Evolutionary conservation across 2,888 invertebrate genomes (phyloP).

Genomic region (Cepaea hortensis): DNA sequence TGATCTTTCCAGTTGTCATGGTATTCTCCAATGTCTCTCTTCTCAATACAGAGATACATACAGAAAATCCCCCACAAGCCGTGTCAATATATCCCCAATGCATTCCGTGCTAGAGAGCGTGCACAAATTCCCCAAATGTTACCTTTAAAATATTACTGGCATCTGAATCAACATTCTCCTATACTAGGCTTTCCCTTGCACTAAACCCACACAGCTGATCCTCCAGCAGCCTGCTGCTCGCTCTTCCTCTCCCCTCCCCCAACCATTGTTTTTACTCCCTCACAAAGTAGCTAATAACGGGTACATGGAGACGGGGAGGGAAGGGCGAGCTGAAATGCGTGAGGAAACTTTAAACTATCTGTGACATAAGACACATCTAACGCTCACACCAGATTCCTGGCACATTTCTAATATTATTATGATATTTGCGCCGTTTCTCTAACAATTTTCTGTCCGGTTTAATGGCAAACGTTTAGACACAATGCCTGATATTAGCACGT

Average conservation of each 20-base stretch:
- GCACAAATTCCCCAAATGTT: too few relatives aligned
- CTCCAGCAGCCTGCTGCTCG: background rate
- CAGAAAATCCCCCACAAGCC: too few relatives aligned
- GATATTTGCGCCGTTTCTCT: slow-evolving; percentile 23
- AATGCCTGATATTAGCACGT: background rate
- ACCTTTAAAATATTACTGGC: slow-evolving; percentile 1
- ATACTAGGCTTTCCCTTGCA: background rate
- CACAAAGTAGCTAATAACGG: too few relatives aligned
- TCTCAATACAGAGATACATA: too few relatives aligned
- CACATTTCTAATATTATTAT: slow-evolving; percentile 43
- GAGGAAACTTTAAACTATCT: slow-evolving; percentile 2
- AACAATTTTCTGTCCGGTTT: background rate
- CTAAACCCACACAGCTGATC: background rate
- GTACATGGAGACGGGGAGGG: background rate
- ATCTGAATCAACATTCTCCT: slow-evolving; percentile 15
- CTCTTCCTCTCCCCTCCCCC: background rate
- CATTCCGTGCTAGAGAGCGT: too few relatives aligned
- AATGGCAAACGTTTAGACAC: slow-evolving; percentile 8
- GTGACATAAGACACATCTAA: slow-evolving; percentile 24
- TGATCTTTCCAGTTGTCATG: too few relatives aligned
- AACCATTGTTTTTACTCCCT: too few relatives aligned
- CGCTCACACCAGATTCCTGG: slow-evolving; percentile 8
- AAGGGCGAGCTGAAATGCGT: background rate
- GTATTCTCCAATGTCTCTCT: too few relatives aligned
- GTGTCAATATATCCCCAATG: too few relatives aligned